Base-by-base conservation (phyloP, 2,888 invertebrate species). In the Amitus sp. region DNA sequence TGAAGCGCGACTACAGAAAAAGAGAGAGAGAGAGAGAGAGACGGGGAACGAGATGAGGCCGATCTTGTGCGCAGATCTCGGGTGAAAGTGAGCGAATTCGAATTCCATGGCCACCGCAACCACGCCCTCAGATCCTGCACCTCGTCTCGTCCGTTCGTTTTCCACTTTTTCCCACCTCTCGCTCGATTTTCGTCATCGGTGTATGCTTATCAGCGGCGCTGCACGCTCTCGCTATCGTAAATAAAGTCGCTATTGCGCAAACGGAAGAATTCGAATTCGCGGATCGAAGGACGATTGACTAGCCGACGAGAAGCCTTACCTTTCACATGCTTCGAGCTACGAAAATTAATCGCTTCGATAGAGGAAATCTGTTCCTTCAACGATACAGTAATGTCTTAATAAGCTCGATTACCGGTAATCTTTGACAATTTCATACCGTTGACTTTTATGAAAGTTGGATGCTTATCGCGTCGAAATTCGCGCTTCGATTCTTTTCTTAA, bases 71-170 rank as follows among this genome's bases (percentile, higher is more conserved):
- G 66, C 69, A 69, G 73, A 71, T 71, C 74, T 69, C 73, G 79
- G 81, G 23, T 23, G 23, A 23, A 23, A 23, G 23, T 23, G 23
- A 23, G 23, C 23, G 23, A 3, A 23, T 23, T 23, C 23, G 23
- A 3, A 23, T 23, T 23, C 23, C 23, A 23, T 23, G 23, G 23
- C 23, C 23, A 23, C 77, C 73, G 75, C 76, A 80, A 78, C 81
- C 81, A 81, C 81, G 81, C 81, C 81, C 81, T 49, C 52, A 57
- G 43, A 53, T 60, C 47, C 43, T 60, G 47, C 50, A 42, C 9
- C 47, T n/a, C 34, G 39, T 10, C 19, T 13, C 12, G 27, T n/a
- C 7, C 48, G 20, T 45, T 55, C 58, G n/a, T n/a, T n/a, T 54
- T 53, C 43, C 50, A 39, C 20, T 23, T 23, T 51, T 17, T 28